Conservation (phyloP, 1,140 invertebrate genomes). For the Drosophila pectinifera region DNA sequence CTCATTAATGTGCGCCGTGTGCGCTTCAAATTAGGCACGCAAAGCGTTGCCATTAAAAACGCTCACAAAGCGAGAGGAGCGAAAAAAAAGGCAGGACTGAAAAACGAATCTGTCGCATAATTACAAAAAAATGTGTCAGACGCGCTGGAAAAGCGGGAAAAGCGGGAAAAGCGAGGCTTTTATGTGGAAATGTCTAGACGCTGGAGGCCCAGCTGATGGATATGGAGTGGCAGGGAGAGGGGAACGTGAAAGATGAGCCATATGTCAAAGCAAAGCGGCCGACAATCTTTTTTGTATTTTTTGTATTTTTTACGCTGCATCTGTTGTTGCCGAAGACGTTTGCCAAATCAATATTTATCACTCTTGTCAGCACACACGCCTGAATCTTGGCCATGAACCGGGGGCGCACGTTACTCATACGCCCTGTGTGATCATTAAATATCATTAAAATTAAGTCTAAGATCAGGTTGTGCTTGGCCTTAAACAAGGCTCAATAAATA, state of each 20-base stretch:
- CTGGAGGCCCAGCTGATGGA: conserved; percentile 45
- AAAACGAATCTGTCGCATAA: conserved; percentile 76
- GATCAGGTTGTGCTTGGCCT: background rate
- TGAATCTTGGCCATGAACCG: background rate
- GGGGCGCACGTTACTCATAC: no score
- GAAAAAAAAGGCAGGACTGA: conserved; percentile 19
- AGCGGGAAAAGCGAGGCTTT: conserved; percentile 54
- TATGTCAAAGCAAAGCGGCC: conserved; percentile 51
- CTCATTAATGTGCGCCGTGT: conserved; percentile 77
- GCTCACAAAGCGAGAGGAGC: conserved; percentile 46
- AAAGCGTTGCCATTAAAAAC: conserved; percentile 74
- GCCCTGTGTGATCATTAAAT: background rate
- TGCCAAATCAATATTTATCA: conserved; percentile 69
- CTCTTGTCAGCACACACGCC: conserved; percentile 21
- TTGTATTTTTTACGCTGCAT: conserved; percentile 17
- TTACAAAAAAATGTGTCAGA: conserved; percentile 76
- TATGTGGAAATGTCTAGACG: conserved; percentile 73
- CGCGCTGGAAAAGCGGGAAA: conserved; percentile 27
- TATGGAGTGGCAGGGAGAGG: conserved; percentile 3
- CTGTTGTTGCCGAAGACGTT: conserved; percentile 38
- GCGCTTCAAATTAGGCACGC: conserved; percentile 76
- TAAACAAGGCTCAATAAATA: no score
- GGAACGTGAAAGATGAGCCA: conserved; percentile 23
- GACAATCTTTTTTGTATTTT: conserved; percentile 30
- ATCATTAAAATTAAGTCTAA: no score